Conservation (phyloP, 2,888 invertebrate genomes). For the Lepidochitona cinerea region DNA sequence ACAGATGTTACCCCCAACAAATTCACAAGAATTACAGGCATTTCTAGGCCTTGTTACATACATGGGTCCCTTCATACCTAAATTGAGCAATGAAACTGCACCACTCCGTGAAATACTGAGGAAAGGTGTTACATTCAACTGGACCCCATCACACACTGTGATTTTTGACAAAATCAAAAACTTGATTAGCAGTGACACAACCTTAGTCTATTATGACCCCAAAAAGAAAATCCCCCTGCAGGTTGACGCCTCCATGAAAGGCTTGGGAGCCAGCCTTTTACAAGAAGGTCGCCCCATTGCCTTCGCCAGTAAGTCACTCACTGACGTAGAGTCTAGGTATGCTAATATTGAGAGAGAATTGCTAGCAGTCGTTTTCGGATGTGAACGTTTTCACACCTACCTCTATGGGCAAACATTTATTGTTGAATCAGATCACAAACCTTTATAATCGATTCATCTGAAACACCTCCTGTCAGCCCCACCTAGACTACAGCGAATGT, state of each 20-base stretch:
- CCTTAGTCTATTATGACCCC: constrained; percentile 20
- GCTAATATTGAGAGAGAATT: constrained; percentile 31
- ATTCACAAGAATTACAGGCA: constrained; percentile 20
- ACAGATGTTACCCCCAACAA: constrained; percentile 18
- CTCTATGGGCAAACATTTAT: constrained; percentile 19
- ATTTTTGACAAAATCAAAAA: too few species aligned
- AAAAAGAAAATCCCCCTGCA: constrained; percentile 1
- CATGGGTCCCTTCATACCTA: too few species aligned
- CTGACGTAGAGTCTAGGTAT: constrained; percentile 19
- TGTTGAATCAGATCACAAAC: constrained; percentile 25
- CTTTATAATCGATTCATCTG: constrained; percentile 20
- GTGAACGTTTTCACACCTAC: constrained; percentile 23
- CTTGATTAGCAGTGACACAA: not conserved
- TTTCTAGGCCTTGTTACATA: constrained; percentile 28
- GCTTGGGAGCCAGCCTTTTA: constrained; percentile 26
- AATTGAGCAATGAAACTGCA: constrained; percentile 13
- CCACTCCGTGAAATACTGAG: constrained; percentile 19
- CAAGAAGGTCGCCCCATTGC: constrained; percentile 24
- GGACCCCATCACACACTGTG: constrained; percentile 20
- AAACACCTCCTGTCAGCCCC: constrained; percentile 21
- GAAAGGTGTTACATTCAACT: constrained; percentile 18
- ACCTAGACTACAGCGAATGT: constrained; percentile 27
- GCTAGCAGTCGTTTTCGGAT: constrained; percentile 30
- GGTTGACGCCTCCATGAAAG: constrained; percentile 19
- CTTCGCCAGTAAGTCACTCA: constrained; percentile 23